Evolutionary conservation across 2,113 vertebrate genomes (phyloP).

Genomic region (Riparia riparia): DNA sequence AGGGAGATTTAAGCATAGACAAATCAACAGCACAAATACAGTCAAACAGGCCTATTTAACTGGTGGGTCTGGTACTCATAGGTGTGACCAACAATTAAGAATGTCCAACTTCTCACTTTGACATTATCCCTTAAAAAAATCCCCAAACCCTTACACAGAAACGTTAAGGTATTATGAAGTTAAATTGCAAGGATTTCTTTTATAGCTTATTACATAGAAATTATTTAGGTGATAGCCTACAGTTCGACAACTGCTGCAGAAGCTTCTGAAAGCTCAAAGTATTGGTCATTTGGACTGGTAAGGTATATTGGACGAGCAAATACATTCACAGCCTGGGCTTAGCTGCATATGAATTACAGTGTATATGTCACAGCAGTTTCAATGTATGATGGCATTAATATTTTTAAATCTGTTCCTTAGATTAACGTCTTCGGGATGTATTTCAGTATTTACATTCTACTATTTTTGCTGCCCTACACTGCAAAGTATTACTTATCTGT

Average conservation of each 20-base stretch:
- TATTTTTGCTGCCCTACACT: constrained; percentile 7
- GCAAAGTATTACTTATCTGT: constrained; percentile 30
- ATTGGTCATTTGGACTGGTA: background rate
- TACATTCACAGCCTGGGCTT: background rate
- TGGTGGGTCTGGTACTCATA: background rate
- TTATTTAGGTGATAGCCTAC: background rate
- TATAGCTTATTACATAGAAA: background rate
- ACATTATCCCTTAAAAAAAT: background rate
- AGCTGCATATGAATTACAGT: background rate
- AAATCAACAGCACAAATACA: background rate
- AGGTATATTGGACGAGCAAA: background rate
- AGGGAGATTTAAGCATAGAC: background rate
- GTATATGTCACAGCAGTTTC: background rate
- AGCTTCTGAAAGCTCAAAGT: background rate
- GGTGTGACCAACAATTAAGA: background rate
- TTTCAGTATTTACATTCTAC: constrained; percentile 54
- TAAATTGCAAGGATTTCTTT: background rate
- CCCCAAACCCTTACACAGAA: background rate
- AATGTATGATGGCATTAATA: background rate
- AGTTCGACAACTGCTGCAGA: background rate
- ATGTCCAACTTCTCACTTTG: background rate
- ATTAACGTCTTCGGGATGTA: background rate
- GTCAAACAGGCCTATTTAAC: background rate
- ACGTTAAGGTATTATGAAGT: background rate
- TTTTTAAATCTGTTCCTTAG: constrained; percentile 41